Base-by-base conservation (phyloP, 2,797 vertebrate species). In the Sebastiscus albofasciatus region DNA sequence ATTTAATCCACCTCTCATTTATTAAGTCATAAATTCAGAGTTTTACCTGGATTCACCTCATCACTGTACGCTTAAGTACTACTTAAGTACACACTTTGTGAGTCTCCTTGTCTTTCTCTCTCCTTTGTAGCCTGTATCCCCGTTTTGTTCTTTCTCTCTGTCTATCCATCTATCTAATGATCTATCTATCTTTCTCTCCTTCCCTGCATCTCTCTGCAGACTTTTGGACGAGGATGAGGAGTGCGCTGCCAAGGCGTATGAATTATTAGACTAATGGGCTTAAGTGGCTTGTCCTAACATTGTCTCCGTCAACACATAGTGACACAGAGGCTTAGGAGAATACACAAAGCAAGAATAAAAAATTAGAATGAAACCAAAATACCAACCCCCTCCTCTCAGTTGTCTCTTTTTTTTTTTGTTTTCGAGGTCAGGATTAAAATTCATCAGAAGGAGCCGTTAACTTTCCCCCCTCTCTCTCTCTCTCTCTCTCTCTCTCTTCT, bases 231-330 rank as follows among this genome's bases (percentile, higher is more conserved):
- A 77, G 62, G 73, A 78, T 74, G 80, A 92, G 90, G 83, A 90
- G 75, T 76, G 65, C 46, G 42, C 91, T 93, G 93, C 94, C 94
- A 95, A 95, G 88, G 90, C 67, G 75, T 92, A 92, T 95, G 91
- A 94, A 94, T 95, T 95, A 93, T 95, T 93, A 94, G 88, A 90
- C 92, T 94, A 95, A 94, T 94, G 92, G 91, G 92, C 90, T 95
- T 95, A 95, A 95, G 93, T 94, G 94, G 90, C 92, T 93, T 93
- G 92, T 94, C 91, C 92, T 91, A 91, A 92, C 92, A 93, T 93
- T 91, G 91, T 95, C 90, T 91, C 82, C 67, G 77, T 87, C 89
- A 91, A 88, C 87, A 82, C 60, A 72, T 42, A 81, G 72, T 56
- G 42, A 67, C 78, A 83, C 83, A 87, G 77, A 89, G 56, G 80